A percentile compares a stretch with the other conserved stretches of the same genome.
These are phyloP conservation scores for Pomacea maculata DNA, from an alignment of 1,140 invertebrate species.

Conservation along the genomic window DNA sequence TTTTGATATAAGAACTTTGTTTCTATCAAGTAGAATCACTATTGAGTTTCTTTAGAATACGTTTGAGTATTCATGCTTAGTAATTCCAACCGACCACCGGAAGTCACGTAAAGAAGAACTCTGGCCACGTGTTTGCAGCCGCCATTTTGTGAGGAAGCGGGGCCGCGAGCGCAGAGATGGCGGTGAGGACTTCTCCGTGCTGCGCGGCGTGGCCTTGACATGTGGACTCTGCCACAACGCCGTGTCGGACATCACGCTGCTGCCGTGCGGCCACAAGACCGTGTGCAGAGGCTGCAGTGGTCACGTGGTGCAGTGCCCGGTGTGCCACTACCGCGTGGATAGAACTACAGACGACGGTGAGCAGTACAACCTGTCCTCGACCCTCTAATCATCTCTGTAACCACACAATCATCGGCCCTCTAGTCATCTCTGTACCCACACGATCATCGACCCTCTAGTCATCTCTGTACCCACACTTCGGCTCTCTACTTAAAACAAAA, in stretches of 20 bases:
- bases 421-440: not conserved
- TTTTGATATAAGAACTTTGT: too few species aligned
- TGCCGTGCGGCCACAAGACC: constrained; percentile 28
- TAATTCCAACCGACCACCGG: too few species aligned
- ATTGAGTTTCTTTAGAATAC: too few species aligned
- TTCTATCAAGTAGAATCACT: too few species aligned
- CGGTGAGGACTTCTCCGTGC: not conserved
- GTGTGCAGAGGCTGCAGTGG: constrained; percentile 14
- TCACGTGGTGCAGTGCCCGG: not conserved
- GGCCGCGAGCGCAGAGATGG: not conserved
- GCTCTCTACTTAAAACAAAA: too few species aligned
- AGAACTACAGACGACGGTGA: constrained; percentile 15
- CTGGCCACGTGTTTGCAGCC: not conserved
- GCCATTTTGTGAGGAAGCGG: constrained; percentile 10
- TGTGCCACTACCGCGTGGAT: constrained; percentile 16
- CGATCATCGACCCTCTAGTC: not conserved
- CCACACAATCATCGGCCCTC: too few species aligned
- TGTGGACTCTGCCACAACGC: constrained; percentile 7
- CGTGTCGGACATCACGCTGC: constrained; percentile 19
- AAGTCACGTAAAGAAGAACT: too few species aligned
- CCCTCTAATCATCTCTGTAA: not conserved
- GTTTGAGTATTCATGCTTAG: too few species aligned
- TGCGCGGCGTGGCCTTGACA: constrained; percentile 3
- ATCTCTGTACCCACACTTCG: not conserved
- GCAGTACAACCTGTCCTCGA: not conserved